A percentile compares a stretch with the other conserved stretches of the same genome.
Evolutionary conservation across 1,140 invertebrate species (phyloP).

Genomic region (Euwallacea similis): DNA sequence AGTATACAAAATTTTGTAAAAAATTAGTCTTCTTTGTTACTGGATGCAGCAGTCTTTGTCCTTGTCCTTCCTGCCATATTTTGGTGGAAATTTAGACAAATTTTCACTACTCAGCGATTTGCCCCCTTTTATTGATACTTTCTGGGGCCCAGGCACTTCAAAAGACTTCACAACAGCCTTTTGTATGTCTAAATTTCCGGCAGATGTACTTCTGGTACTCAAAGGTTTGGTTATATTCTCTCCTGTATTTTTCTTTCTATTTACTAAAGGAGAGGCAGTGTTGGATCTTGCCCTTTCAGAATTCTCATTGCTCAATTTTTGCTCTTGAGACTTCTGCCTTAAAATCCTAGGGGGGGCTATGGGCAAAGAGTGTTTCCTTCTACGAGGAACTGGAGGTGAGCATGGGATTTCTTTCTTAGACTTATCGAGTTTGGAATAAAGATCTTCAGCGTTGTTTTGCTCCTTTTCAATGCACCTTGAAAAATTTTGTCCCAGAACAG

Average conservation of each 20-base stretch:
- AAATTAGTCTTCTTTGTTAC: slow-evolving; percentile 34
- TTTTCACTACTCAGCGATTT: slow-evolving; percentile 26
- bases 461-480: too few species aligned
- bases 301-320: slow-evolving; percentile 20
- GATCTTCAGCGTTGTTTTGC: neutral
- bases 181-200: slow-evolving; percentile 32
- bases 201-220: slow-evolving; percentile 33
- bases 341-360: slow-evolving; percentile 35
- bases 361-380: slow-evolving; percentile 35
- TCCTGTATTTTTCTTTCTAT: slow-evolving; percentile 15
- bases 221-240: slow-evolving; percentile 3
- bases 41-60: slow-evolving; percentile 48
- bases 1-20: slow-evolving; percentile 34
- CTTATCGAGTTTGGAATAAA: slow-evolving; percentile 43
- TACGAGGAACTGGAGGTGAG: slow-evolving; percentile 34
- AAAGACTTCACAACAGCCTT: slow-evolving; percentile 41
- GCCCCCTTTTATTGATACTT: slow-evolving; percentile 10
- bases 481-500: too few species aligned
- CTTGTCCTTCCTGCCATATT: slow-evolving; percentile 37
- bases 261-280: slow-evolving; percentile 38
- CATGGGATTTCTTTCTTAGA: slow-evolving; percentile 11
- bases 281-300: slow-evolving; percentile 39
- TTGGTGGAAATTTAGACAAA: slow-evolving; percentile 28
- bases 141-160: slow-evolving; percentile 38
- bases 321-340: slow-evolving; percentile 38